phyloP scores from a whole-genome alignment of 2,113 vertebrate species.

The Campylomormyrus tamandua region DNA sequence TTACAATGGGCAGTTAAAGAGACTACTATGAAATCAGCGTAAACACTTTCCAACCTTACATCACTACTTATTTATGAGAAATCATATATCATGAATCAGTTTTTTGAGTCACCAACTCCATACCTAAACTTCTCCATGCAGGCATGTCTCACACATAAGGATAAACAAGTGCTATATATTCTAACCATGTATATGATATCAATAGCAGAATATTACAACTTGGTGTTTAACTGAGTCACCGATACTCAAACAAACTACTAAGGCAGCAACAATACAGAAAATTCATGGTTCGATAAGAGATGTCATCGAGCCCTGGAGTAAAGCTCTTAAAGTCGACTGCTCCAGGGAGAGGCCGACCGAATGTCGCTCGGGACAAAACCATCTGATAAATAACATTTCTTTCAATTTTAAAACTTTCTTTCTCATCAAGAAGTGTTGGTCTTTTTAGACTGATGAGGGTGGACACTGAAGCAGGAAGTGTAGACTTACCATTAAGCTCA shows the following conservation, averaged over 20 bases:
- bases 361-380: not conserved
- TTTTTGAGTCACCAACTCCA: not conserved
- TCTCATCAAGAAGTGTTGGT: not conserved
- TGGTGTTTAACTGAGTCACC: not conserved
- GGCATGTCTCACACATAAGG: not conserved
- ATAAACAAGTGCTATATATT: not conserved
- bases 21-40: not conserved
- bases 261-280: not conserved
- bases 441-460: not conserved
- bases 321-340: not conserved
- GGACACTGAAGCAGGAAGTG: not conserved
- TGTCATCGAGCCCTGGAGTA: not conserved
- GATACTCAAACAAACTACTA: not conserved
- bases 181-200: not conserved
- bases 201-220: not conserved
- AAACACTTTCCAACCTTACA: not conserved
- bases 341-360: not conserved
- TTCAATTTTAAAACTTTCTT: not conserved
- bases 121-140: not conserved
- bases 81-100: not conserved
- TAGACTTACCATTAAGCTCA: not conserved
- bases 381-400: not conserved
- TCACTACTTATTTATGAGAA: not conserved
- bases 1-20: not conserved
- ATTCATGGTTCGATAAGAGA: not conserved